phyloP scores from a whole-genome alignment of 2,113 vertebrate species.

The Macroglossus sobrinus region DNA sequence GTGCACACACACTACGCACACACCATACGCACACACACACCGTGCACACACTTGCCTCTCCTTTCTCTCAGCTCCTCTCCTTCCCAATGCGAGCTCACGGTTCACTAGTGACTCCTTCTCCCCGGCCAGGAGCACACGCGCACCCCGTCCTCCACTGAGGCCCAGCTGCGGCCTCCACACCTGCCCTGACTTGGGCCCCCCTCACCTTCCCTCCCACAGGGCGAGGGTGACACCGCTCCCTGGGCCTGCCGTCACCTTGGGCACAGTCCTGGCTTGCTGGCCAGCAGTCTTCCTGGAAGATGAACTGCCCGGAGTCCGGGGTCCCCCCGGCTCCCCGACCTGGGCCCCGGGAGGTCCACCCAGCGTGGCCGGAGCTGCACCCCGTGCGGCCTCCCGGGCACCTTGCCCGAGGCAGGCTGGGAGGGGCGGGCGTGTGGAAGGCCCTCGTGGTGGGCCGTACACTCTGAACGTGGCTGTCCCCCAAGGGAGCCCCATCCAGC shows the following conservation, averaged over 20 bases:
- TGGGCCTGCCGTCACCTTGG: rapidly evolving
- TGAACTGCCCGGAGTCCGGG: neutral
- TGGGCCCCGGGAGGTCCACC: neutral
- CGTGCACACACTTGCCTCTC: neutral
- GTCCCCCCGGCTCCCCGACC: too few species aligned
- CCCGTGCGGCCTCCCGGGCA: neutral
- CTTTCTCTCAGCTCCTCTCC: neutral
- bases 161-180: rapidly evolving
- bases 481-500: rapidly evolving
- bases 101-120: neutral
- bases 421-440: too few species aligned
- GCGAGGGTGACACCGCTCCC: rapidly evolving
- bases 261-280: rapidly evolving
- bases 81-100: neutral
- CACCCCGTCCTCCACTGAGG: rapidly evolving
- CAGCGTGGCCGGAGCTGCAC: neutral
- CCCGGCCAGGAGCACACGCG: rapidly evolving
- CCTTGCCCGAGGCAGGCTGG: neutral
- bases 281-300: rapidly evolving
- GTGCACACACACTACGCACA: too few species aligned
- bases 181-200: neutral
- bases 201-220: too few species aligned
- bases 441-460: neutral
- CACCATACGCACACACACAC: too few species aligned
- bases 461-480: rapidly evolving